These are phyloP conservation scores for Dendronephthya gigantea DNA, from an alignment of 64 coral and sea anemone species.

Conservation along the genomic window DNA sequence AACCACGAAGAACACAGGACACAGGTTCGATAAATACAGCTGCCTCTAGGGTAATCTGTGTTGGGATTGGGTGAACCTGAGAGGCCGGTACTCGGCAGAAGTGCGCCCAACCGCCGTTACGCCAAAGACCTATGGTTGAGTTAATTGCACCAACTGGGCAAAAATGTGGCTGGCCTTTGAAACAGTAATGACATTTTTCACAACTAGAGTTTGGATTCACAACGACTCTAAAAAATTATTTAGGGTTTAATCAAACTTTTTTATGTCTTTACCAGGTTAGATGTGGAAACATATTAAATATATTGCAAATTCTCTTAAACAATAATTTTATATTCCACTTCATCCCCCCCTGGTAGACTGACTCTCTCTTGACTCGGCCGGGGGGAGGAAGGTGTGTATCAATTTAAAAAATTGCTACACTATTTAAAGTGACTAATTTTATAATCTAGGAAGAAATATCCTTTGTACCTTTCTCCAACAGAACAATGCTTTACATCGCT, in stretches of 20 bases:
- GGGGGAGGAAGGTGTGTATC: too few species aligned
- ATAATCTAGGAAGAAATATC: too few species aligned
- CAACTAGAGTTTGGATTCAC: slow-evolving; percentile 75
- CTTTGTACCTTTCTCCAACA: slow-evolving; percentile 67
- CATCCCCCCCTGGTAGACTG: too few species aligned
- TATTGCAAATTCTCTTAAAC: too few species aligned
- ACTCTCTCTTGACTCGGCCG: too few species aligned
- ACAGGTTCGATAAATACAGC: slow-evolving; percentile 76
- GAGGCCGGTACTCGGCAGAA: slow-evolving; percentile 65
- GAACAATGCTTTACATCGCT: slow-evolving; percentile 65
- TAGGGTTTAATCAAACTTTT: too few species aligned
- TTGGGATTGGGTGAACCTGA: slow-evolving; percentile 65
- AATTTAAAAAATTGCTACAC: too few species aligned
- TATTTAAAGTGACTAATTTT: too few species aligned
- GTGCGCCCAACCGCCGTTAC: slow-evolving; percentile 97
- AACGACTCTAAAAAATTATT: slow-evolving; percentile 45
- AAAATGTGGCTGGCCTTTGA: slow-evolving; percentile 74
- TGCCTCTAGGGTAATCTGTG: slow-evolving; percentile 77
- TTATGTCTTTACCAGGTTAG: too few species aligned
- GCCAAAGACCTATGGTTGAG: slow-evolving; percentile 58
- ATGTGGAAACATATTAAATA: too few species aligned
- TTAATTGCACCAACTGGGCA: slow-evolving; percentile 71
- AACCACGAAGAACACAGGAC: slow-evolving; percentile 41
- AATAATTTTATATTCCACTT: too few species aligned
- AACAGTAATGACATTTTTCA: slow-evolving; percentile 79